Conservation (phyloP, 30 jellyfish, hydroid and myxozoan genomes). For the Aurelia sp. region DNA sequence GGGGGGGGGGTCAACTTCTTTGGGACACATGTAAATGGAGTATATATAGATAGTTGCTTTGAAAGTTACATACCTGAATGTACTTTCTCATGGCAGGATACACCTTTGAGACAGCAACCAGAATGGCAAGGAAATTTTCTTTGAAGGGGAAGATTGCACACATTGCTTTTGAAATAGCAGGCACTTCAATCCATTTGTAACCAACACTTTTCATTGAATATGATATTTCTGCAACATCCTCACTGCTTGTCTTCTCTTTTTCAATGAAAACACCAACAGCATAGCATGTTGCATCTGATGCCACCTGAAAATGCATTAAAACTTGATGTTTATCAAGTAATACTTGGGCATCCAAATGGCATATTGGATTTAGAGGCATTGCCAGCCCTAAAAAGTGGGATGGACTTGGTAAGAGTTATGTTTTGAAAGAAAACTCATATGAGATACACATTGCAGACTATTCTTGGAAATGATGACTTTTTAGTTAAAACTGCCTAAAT, state of each 20-base stretch:
- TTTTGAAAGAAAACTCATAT: no score
- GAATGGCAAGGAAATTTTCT: conserved; percentile 42
- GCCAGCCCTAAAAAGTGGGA: no score
- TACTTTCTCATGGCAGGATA: conserved; percentile 59
- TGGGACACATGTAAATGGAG: no score
- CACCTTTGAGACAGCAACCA: conserved; percentile 55
- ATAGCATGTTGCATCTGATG: conserved; percentile 42
- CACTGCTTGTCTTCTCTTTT: conserved; percentile 35
- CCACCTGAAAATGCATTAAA: conserved; percentile 27
- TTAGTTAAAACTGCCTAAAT: no score
- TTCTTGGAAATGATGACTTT: no score
- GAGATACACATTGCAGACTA: no score
- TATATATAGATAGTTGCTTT: not conserved
- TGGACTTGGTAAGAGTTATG: no score
- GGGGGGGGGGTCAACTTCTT: no score
- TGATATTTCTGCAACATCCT: conserved; percentile 38
- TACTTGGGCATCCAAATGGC: no score
- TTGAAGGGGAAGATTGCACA: conserved; percentile 65
- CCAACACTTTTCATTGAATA: conserved; percentile 59
- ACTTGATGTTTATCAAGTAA: no score
- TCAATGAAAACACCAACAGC: conserved; percentile 64
- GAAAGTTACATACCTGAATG: conserved; percentile 10
- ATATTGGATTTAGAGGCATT: no score
- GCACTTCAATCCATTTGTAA: conserved; percentile 31
- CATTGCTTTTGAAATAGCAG: conserved; percentile 54